Evolutionary conservation across 2,888 invertebrate genomes (phyloP).

Genomic region (Parnassius glacialis): DNA sequence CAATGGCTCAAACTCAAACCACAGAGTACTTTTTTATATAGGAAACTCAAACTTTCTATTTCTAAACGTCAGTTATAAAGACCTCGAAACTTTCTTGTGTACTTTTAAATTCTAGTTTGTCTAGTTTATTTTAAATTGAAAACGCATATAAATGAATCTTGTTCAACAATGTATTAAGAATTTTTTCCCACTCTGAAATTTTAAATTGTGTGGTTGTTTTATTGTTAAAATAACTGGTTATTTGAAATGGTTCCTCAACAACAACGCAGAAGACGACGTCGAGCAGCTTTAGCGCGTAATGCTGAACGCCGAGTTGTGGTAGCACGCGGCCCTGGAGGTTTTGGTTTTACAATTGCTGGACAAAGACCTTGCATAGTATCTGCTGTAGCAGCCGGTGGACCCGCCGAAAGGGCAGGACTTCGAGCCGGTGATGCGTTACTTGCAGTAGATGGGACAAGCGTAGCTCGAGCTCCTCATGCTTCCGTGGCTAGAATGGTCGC

Average conservation of each 20-base stretch:
- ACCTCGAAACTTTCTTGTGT: constrained; percentile 63
- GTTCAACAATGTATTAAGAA: constrained; percentile 3
- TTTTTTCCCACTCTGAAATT: constrained; percentile 7
- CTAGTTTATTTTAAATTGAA: constrained; percentile 55
- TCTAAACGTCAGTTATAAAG: constrained; percentile 64
- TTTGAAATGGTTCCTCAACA: constrained; percentile 70
- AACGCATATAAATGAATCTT: constrained; percentile 15
- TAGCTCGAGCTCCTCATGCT: constrained; percentile 95
- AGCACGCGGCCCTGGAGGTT: constrained; percentile 92
- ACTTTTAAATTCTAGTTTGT: constrained; percentile 61
- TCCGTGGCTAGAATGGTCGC: constrained; percentile 96
- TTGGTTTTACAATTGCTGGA: constrained; percentile 98
- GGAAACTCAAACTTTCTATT: constrained; percentile 72
- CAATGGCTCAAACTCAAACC: constrained; percentile 34
- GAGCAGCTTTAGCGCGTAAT: constrained; percentile 60
- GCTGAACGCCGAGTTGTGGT: constrained; percentile 92
- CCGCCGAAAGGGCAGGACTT: constrained; percentile 94
- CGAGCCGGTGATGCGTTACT: constrained; percentile 95
- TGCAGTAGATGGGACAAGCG: constrained; percentile 94
- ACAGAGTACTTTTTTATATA: too few relatives aligned
- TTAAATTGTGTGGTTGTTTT: constrained; percentile 3
- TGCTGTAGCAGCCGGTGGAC: constrained; percentile 91
- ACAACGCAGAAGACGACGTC: constrained; percentile 68
- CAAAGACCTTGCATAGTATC: constrained; percentile 97
- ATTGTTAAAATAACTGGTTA: constrained; percentile 8